Base-by-base conservation (phyloP, 2,888 invertebrate species). In the Caenorhabditis sp. region DNA sequence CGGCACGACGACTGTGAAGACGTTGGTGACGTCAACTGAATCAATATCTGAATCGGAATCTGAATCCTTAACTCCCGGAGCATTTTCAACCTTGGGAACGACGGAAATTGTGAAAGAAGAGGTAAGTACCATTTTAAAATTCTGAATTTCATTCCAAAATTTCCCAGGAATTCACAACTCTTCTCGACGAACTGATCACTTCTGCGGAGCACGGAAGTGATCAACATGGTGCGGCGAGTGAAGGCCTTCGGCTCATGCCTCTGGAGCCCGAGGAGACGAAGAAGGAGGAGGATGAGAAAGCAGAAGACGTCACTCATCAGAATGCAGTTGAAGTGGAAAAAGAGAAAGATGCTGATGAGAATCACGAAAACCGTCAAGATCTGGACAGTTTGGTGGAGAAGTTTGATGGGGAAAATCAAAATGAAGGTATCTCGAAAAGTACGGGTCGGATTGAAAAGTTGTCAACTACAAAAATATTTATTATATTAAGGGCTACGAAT, bases 101-200 rank as follows among this genome's bases (percentile, higher is more conserved):
- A 22, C 50, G 20, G 55, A 65, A 67, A 32, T 60, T 9, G 22
- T 50, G 0, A 60, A 60, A 50, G 32, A 58, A 9, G 58, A 69
- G 44, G 64, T 65, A 8, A 22, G 20, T n/a, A n/a, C n/a, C n/a
- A n/a, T n/a, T n/a, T n/a, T n/a, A n/a, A n/a, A n/a, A n/a, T n/a
- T n/a, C n/a, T n/a, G n/a, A n/a, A n/a, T n/a, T n/a, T n/a, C n/a
- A n/a, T n/a, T n/a, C n/a, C n/a, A n/a, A n/a, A n/a, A n/a, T n/a
- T 20, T 65, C 61, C 61, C 32, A 81, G 74, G 82, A 82, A 20
- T 80, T 85, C 69, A 82, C 82, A 2, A 78, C 68, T 26, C 50
- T 82, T 18, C 24, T 85, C 4, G 65, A 80, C 47, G 84, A 85
- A 1, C 40, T 85, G 20, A 62, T 82, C 1, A 55, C 44, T 15